These are phyloP conservation scores for Temnopleurus reevesii DNA, from an alignment of 53 echinoderm and acorn worm genomes.

Conservation along the genomic window DNA sequence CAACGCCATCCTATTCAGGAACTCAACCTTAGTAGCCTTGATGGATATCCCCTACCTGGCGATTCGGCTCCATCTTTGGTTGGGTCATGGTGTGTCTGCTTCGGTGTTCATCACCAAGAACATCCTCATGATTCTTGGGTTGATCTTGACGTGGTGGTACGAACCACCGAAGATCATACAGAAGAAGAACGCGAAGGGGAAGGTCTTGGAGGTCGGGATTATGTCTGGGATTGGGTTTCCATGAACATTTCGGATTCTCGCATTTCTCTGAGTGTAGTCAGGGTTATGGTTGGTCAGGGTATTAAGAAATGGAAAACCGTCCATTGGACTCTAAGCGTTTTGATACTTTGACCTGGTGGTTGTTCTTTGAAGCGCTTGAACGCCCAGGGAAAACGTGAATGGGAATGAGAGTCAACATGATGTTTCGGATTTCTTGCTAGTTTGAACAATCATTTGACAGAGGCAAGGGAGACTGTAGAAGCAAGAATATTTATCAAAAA, in stretches of 20 bases:
- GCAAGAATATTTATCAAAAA: no score
- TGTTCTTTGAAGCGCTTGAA: no score
- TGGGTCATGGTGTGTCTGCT: slow-evolving; percentile 61
- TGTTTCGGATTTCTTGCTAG: not conserved
- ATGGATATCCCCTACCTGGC: slow-evolving; percentile 87
- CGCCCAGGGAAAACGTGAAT: no score
- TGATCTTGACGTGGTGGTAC: not conserved
- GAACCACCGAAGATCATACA: not conserved
- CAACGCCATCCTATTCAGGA: slow-evolving; percentile 39
- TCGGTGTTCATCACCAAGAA: slow-evolving; percentile 90
- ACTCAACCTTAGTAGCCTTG: slow-evolving; percentile 40
- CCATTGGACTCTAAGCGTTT: not conserved
- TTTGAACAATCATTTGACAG: no score
- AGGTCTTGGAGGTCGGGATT: not conserved
- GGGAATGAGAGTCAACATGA: not conserved
- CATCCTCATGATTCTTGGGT: slow-evolving; percentile 74
- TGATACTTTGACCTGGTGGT: no score
- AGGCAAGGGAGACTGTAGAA: no score
- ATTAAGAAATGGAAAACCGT: not conserved
- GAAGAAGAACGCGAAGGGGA: not conserved
- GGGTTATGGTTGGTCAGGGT: no score
- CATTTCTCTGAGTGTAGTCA: no score
- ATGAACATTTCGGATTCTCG: not conserved
- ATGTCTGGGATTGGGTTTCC: not conserved
- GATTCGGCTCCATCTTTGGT: slow-evolving; percentile 82